Percentiles rank a stretch among this genome's conserved stretches.
Evolutionary conservation across 2,113 vertebrate species (phyloP).

Genomic region (Paradoxurus hermaphroditus): DNA sequence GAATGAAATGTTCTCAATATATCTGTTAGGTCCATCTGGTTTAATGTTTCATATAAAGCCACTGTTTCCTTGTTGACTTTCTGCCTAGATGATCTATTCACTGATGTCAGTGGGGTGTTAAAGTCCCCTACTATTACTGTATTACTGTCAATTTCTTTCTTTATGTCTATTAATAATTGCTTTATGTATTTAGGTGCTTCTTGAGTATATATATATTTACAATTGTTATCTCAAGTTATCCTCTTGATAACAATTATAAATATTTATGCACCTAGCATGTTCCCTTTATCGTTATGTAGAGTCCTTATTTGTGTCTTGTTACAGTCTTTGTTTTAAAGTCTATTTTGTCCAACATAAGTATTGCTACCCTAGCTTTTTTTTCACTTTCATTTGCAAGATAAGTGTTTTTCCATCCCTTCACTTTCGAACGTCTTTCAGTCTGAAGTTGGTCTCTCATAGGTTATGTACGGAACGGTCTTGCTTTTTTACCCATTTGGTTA

Average conservation of each 20-base stretch:
- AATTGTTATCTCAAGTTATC: background rate
- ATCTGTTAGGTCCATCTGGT: background rate
- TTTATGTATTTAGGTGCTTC: background rate
- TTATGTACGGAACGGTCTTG: background rate
- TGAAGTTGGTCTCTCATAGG: background rate
- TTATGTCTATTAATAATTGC: background rate
- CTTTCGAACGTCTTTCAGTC: background rate
- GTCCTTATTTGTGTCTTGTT: background rate
- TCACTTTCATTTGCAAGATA: background rate
- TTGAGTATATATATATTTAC: background rate
- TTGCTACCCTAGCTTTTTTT: background rate
- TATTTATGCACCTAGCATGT: background rate
- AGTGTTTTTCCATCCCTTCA: background rate
- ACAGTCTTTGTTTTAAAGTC: background rate
- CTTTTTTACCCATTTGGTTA: background rate
- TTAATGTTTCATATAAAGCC: background rate
- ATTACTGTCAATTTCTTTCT: background rate
- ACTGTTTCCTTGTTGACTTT: background rate
- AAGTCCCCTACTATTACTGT: background rate
- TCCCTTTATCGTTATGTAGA: background rate
- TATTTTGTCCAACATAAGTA: background rate
- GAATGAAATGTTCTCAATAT: background rate
- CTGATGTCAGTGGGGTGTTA: background rate
- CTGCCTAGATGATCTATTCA: background rate
- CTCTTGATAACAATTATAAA: background rate